A percentile compares a stretch with the other conserved stretches of the same genome.
phyloP scores from a whole-genome alignment of 2,113 vertebrate species.

The Pterophyllum scalare region DNA sequence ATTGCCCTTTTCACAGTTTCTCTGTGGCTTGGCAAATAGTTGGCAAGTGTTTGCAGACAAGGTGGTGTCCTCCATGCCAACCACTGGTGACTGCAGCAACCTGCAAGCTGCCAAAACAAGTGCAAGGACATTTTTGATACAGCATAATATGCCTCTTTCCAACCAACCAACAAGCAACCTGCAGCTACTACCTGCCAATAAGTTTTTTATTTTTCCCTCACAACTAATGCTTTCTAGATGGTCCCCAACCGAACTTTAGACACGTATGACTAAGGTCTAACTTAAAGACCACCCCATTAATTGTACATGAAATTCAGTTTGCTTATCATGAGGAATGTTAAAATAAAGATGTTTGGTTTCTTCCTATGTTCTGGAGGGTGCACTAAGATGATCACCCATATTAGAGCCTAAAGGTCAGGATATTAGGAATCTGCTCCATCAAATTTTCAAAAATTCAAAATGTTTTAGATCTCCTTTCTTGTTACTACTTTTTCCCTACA shows the following conservation, averaged over 20 bases:
- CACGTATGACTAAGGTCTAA: not conserved
- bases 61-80: not conserved
- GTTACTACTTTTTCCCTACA: not conserved
- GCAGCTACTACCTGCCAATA: not conserved
- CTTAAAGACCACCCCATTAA: not conserved
- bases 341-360: not conserved
- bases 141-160: not conserved
- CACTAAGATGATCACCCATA: not conserved
- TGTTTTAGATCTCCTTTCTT: not conserved
- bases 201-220: not conserved
- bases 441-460: not conserved
- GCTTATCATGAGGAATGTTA: not conserved
- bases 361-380: not conserved
- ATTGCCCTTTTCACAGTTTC: not conserved
- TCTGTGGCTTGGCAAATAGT: not conserved
- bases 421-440: not conserved
- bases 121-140: not conserved
- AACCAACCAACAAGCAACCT: not conserved
- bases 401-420: not conserved
- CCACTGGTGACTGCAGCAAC: too few relatives aligned
- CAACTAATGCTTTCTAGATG: not conserved
- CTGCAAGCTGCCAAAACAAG: not conserved
- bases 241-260: not conserved
- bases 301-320: not conserved
- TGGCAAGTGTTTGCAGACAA: not conserved